Percentiles rank a stretch among this genome's conserved stretches.
phyloP scores from a whole-genome alignment of 2,113 vertebrate species.

The Boulengeromyrus knoepffleri region DNA sequence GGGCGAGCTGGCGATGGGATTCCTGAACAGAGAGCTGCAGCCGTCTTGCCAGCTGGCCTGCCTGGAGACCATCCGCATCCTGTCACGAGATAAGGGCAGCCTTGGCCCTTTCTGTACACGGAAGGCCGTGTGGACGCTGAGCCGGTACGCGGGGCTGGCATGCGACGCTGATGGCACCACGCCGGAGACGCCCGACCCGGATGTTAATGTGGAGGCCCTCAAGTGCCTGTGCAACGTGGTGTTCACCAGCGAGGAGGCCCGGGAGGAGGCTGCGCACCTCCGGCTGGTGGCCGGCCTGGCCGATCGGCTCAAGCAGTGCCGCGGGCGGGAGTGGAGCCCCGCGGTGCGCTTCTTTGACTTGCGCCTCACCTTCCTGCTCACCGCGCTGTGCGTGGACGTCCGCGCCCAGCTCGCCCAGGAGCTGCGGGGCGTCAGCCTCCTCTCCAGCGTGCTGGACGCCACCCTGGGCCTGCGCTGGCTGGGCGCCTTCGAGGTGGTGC shows the following conservation, averaged over 20 bases:
- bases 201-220: conserved; percentile 75
- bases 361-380: conserved; percentile 81
- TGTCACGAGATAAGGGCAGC: conserved; percentile 78
- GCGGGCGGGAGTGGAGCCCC: conserved; percentile 61
- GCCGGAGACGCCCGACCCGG: conserved; percentile 64
- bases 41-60: conserved; percentile 73
- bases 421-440: conserved; percentile 69
- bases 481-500: conserved; percentile 61
- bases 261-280: conserved; percentile 64
- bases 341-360: conserved; percentile 81
- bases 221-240: conserved; percentile 87
- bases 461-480: conserved; percentile 67
- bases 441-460: conserved; percentile 70
- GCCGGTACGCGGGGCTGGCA: conserved; percentile 60
- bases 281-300: conserved; percentile 68
- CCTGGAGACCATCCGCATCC: conserved; percentile 81
- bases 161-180: not conserved
- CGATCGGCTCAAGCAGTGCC: conserved; percentile 67
- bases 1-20: conserved; percentile 68
- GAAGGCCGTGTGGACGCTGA: conserved; percentile 67
- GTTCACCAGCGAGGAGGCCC: conserved; percentile 69
- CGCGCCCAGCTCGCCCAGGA: conserved; percentile 75
- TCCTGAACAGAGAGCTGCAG: conserved; percentile 72
- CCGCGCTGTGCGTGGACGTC: conserved; percentile 71
- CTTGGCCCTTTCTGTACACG: conserved; percentile 65